Percentiles rank a stretch among this genome's conserved stretches.
These are phyloP conservation scores for Cygnus atratus DNA, from an alignment of 2,113 vertebrate genomes.

Conservation along the genomic window DNA sequence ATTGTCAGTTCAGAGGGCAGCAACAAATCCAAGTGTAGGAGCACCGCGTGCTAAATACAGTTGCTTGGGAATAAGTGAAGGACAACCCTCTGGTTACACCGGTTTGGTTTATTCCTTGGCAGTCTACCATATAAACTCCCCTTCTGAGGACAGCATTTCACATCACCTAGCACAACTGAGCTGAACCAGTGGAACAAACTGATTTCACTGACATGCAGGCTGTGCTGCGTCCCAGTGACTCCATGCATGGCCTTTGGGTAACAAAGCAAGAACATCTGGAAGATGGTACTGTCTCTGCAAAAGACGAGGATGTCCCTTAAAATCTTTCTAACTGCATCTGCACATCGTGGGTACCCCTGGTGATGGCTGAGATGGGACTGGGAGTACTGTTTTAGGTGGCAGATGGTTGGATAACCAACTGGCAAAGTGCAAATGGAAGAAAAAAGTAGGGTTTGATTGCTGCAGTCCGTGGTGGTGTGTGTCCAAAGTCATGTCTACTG, in stretches of 20 bases:
- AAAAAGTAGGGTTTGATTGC: neutral
- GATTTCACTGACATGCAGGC: rapidly evolving
- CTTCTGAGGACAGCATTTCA: neutral
- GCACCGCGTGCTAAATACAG: rapidly evolving
- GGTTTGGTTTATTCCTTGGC: neutral
- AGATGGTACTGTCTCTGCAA: neutral
- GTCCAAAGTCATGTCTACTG: neutral
- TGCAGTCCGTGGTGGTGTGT: neutral
- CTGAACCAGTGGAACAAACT: neutral
- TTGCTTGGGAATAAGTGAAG: neutral
- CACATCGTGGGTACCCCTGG: neutral
- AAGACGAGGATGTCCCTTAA: neutral
- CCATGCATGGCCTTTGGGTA: neutral
- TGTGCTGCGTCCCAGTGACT: neutral
- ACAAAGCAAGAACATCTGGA: rapidly evolving
- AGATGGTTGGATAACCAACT: neutral
- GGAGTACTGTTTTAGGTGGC: neutral
- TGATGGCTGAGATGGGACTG: neutral
- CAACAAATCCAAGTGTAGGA: neutral
- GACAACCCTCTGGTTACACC: neutral
- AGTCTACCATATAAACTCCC: neutral
- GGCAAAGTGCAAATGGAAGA: neutral
- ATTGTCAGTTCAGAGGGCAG: neutral
- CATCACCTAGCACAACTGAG: neutral
- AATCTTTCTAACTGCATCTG: neutral